These are phyloP conservation scores for Tangachromis dhanisi DNA, from an alignment of 2,113 vertebrate species.

Conservation along the genomic window DNA sequence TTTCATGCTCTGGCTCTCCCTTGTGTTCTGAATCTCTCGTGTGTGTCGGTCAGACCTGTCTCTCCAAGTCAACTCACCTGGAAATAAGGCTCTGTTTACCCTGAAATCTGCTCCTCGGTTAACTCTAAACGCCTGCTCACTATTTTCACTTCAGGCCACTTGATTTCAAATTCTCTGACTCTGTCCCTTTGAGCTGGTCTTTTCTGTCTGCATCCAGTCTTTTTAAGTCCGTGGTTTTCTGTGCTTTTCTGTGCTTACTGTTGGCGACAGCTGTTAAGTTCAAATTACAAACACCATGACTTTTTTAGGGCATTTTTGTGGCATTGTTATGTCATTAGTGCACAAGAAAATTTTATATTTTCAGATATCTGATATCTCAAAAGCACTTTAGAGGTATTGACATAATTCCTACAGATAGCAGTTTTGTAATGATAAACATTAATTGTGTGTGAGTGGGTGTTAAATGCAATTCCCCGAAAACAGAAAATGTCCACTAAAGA, in stretches of 20 bases:
- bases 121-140: neutral
- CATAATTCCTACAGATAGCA: neutral
- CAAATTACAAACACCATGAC: neutral
- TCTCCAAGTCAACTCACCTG: neutral
- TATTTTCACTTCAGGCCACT: neutral
- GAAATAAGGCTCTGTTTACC: neutral
- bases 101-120: neutral
- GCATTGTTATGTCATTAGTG: neutral
- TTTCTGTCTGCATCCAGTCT: neutral
- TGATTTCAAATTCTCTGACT: neutral
- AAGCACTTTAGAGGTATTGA: neutral
- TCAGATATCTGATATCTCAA: neutral
- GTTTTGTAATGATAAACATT: neutral
- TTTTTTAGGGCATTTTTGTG: neutral
- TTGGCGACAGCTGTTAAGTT: neutral
- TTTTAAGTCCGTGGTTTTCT: accelerated
- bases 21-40: neutral
- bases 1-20: neutral
- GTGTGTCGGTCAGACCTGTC: neutral
- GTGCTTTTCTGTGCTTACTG: neutral
- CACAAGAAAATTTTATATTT: neutral
- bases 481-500: neutral
- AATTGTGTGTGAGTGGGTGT: neutral
- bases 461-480: neutral
- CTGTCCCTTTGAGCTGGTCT: neutral